phyloP scores from a whole-genome alignment of 2,797 vertebrate genomes.

The Hylomyscus alleni region DNA sequence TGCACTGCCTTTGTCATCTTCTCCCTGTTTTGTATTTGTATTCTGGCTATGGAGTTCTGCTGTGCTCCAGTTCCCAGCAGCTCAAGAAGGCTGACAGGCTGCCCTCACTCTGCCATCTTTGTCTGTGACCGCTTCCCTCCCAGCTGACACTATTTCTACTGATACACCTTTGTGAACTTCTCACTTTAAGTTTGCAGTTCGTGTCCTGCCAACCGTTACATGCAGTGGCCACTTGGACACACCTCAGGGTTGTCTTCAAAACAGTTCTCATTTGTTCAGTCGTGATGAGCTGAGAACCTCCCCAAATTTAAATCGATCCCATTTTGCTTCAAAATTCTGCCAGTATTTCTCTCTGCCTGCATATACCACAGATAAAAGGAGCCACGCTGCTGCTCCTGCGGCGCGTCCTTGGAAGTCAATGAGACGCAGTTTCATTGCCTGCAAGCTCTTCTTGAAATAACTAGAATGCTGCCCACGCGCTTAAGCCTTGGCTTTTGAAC shows the following conservation, averaged over 20 bases:
- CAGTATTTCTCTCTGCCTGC: not conserved
- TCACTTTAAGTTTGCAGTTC: not conserved
- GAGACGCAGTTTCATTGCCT: not conserved
- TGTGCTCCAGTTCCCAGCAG: not conserved
- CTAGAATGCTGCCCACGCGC: not conserved
- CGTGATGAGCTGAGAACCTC: not conserved
- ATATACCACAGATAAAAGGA: not conserved
- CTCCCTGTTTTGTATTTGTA: not conserved
- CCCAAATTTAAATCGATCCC: not conserved
- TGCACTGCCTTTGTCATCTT: not conserved
- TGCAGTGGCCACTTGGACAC: not conserved
- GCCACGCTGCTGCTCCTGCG: not conserved
- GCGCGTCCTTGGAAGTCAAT: not conserved
- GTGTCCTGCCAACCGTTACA: not conserved
- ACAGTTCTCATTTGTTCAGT: not conserved
- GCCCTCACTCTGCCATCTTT: rapidly evolving
- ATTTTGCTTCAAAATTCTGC: not conserved
- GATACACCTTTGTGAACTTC: not conserved
- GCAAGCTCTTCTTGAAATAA: not conserved
- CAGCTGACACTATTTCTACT: not conserved
- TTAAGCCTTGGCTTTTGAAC: not conserved
- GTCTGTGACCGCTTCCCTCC: not conserved
- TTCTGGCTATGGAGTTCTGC: not conserved
- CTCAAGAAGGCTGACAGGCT: not conserved
- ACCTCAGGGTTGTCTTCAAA: not conserved